These are phyloP conservation scores for Cuculus canorus DNA, from an alignment of 2,797 vertebrate species.

Conservation along the genomic window DNA sequence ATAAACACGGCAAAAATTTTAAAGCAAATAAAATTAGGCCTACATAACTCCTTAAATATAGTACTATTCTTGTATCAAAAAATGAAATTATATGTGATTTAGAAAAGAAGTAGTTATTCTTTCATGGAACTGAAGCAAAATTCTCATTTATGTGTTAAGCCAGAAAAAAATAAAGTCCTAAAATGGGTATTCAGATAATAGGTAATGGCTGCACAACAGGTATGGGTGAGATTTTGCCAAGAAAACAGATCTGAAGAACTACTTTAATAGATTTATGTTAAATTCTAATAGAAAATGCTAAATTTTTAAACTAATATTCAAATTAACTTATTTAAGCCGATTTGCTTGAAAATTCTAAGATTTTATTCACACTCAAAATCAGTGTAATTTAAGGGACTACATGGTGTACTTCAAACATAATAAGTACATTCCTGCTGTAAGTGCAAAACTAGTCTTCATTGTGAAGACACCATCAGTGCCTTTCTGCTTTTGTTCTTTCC, in stretches of 20 bases:
- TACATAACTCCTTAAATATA: background rate
- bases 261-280: too few relatives aligned
- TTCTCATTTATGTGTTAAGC: background rate
- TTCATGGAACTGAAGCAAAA: background rate
- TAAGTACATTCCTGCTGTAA: background rate
- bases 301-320: too few relatives aligned
- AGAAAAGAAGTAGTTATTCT: background rate
- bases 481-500: background rate
- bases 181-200: background rate
- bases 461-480: background rate
- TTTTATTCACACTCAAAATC: background rate
- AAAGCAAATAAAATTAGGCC: background rate
- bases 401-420: background rate
- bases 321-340: background rate
- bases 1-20: background rate
- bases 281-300: too few relatives aligned
- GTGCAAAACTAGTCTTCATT: background rate
- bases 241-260: too few relatives aligned
- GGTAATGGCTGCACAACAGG: fast-evolving
- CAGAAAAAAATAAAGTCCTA: background rate
- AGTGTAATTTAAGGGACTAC: background rate
- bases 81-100: background rate
- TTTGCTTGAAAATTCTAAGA: background rate
- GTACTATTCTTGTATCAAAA: background rate
- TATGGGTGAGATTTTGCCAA: background rate